These are phyloP conservation scores for Cheilosia urbana DNA, from an alignment of 2,888 invertebrate species.

Conservation along the genomic window DNA sequence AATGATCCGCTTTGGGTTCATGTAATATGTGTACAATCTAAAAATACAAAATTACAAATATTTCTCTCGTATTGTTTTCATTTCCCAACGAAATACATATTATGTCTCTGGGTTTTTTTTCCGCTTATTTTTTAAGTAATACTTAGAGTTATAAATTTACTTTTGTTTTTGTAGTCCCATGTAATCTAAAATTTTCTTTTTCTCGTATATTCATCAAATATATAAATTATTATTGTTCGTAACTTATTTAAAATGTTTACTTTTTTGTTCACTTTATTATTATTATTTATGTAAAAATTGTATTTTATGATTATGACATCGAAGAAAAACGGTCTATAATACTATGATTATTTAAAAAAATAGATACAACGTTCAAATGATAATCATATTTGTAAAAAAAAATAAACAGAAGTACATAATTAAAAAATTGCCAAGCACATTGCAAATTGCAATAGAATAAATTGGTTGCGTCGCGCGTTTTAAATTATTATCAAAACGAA, in stretches of 20 bases:
- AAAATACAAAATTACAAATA: constrained; percentile 74
- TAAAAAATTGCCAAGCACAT: neutral
- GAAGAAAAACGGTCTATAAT: constrained; percentile 47
- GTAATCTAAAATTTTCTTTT: constrained; percentile 49
- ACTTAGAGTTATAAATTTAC: constrained; percentile 60
- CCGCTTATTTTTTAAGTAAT: constrained; percentile 61
- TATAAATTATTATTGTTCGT: constrained; percentile 69
- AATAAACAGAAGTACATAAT: neutral
- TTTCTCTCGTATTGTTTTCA: constrained; percentile 58
- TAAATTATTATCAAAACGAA: constrained; percentile 4
- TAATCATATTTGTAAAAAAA: constrained; percentile 18
- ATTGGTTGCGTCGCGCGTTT: neutral
- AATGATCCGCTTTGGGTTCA: constrained; percentile 59
- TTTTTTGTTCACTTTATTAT: constrained; percentile 21
- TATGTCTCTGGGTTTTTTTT: constrained; percentile 50
- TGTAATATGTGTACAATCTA: constrained; percentile 72
- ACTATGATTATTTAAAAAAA: constrained; percentile 39
- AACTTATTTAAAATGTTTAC: constrained; percentile 56
- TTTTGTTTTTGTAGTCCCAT: constrained; percentile 60
- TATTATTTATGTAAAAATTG: constrained; percentile 39
- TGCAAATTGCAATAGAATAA: neutral
- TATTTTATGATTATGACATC: constrained; percentile 40
- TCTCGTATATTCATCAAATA: constrained; percentile 64
- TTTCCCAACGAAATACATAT: constrained; percentile 47
- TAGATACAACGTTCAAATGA: constrained; percentile 37